Evolutionary conservation across 2,797 vertebrate genomes (phyloP), one percentile per base, ranked within the genome.

Genomic region (Pitangus sulphuratus): DNA sequence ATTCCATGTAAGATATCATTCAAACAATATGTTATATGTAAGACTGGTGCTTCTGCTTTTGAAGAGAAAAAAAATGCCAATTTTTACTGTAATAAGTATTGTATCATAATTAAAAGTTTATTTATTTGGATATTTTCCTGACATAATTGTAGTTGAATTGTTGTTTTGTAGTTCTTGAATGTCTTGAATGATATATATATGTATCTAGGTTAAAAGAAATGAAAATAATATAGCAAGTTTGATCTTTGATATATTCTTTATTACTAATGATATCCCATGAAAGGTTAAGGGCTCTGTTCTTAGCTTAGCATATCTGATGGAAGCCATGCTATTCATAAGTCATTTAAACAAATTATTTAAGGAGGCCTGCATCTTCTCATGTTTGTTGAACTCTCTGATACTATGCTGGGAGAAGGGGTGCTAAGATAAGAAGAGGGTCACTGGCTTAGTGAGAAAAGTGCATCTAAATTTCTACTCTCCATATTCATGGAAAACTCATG

Each of bases 21-120:
- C 97, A 92, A 92, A 96, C 97, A 92, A 88, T 97, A 97, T 95
- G 97, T 98, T 97, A 95, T 85, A 96, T 97, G 98, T 98, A 98
- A 98, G 98, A 98, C 97, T 98, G 98, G 98, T 98, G 98, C 98
- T 98, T 98, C 98, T 98, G 98, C 98, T 98, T 98, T 98, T 97
- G 97, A 98, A 97, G 96, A 98, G 97, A 18, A 93, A 97, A 97
- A 97, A 97, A 97, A 96, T 97, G 97, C 97, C 97, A 98, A 98
- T 98, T 98, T 98, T 97, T 98, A 98, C 98, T 98, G 97, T 98
- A 98, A 98, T 98, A 98, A 98, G 97, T 98, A 98, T 98, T 98
- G 98, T 98, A 98, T 98, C 97, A 98, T 98, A 98, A 98, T 98
- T 98, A 98, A 98, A 98, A 97, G 95, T 98, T 97, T 98, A 98